Conservation (phyloP, 2,888 invertebrate species). For the Lithophane leautieri region DNA sequence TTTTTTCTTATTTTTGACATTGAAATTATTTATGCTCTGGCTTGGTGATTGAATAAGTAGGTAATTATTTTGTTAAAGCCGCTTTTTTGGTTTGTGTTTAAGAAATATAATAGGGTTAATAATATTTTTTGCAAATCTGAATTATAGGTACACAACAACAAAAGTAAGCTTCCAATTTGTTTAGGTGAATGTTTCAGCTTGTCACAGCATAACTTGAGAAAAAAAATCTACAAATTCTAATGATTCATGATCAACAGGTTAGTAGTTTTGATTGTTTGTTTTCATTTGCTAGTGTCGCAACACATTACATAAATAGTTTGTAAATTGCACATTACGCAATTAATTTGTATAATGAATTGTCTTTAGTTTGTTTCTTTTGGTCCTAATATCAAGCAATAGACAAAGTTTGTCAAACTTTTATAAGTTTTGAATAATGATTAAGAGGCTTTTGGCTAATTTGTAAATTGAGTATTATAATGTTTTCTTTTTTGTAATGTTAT, state of each 20-base stretch:
- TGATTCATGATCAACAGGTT: neutral
- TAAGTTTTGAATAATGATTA: too few species aligned
- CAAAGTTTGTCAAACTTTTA: too few species aligned
- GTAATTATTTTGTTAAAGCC: neutral
- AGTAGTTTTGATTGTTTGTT: too few species aligned
- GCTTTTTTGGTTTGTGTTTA: neutral
- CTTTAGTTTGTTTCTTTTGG: too few species aligned
- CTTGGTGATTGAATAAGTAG: neutral
- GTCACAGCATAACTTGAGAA: neutral
- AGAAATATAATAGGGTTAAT: neutral
- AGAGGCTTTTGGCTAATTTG: too few species aligned
- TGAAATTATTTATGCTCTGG: neutral
- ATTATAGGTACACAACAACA: neutral
- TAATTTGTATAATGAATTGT: too few species aligned
- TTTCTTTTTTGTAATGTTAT: too few species aligned
- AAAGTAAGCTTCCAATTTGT: neutral
- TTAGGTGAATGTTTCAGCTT: neutral
- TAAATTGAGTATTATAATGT: too few species aligned
- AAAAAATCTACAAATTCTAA: neutral
- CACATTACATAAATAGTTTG: too few species aligned
- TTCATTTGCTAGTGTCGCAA: too few species aligned
- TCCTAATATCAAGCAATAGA: too few species aligned
- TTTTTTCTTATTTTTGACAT: neutral
- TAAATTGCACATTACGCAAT: too few species aligned
- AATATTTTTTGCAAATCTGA: neutral